These are phyloP conservation scores for Bombus ignitus DNA, from an alignment of 1,140 invertebrate species.

Conservation along the genomic window DNA sequence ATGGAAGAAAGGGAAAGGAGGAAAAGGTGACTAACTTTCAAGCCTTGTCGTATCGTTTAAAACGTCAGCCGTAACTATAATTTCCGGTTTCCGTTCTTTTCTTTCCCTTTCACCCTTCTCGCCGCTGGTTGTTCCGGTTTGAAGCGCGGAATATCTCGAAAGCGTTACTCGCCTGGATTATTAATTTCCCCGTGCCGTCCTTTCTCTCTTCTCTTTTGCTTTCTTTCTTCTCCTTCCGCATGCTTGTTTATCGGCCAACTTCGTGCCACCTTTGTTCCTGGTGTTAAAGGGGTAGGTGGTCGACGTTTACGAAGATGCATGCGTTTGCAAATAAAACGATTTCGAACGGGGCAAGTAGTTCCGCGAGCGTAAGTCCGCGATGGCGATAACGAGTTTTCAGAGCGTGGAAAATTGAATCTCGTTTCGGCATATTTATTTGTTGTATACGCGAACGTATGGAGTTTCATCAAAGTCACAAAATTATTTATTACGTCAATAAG, in stretches of 20 bases:
- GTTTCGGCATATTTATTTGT: neutral
- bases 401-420: neutral
- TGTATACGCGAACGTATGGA: too few species aligned
- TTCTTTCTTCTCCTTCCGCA: neutral
- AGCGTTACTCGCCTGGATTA: constrained; percentile 27
- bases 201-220: neutral
- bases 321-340: neutral
- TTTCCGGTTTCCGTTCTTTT: constrained; percentile 13
- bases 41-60: constrained; percentile 21
- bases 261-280: neutral
- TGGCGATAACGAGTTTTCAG: neutral
- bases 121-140: neutral
- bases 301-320: constrained; percentile 10
- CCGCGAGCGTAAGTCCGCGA: neutral
- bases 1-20: neutral
- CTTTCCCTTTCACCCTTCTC: too few species aligned
- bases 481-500: too few species aligned
- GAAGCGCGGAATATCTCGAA: constrained; percentile 33
- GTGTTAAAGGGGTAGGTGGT: neutral
- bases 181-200: constrained; percentile 33
- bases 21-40: constrained; percentile 30
- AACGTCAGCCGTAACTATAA: constrained; percentile 46
- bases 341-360: neutral
- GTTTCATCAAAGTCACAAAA: too few species aligned
- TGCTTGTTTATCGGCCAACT: constrained; percentile 12